Percentiles rank a stretch among this genome's conserved stretches.
Conservation (phyloP, 2,888 invertebrate species). For the Syrista parreyssii region DNA sequence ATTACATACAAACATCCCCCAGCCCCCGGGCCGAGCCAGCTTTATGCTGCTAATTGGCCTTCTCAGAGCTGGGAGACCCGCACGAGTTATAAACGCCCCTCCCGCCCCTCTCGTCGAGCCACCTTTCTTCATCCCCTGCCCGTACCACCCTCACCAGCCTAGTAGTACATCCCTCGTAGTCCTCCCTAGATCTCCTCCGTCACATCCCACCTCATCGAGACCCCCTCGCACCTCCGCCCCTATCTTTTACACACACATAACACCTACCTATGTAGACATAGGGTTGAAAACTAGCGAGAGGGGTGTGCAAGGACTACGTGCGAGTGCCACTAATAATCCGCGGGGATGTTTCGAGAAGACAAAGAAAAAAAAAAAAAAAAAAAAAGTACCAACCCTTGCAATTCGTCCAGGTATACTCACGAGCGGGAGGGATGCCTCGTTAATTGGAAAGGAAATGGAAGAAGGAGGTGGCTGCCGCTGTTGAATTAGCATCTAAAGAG, state of each 20-base stretch:
- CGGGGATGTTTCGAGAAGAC: constrained; percentile 39
- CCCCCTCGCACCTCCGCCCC: not conserved
- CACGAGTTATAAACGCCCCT: constrained; percentile 64
- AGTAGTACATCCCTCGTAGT: constrained; percentile 16
- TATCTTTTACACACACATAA: constrained; percentile 3
- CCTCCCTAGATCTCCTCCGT: constrained; percentile 15
- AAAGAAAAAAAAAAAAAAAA: constrained; percentile 34
- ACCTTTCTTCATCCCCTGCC: constrained; percentile 19
- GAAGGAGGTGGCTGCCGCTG: not conserved
- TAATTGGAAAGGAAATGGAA: constrained; percentile 43
- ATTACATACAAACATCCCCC: constrained; percentile 65
- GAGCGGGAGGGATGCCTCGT: constrained; percentile 36
- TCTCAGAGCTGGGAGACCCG: constrained; percentile 58
- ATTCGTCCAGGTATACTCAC: not conserved
- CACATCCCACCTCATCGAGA: not conserved
- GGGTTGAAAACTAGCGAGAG: constrained; percentile 19
- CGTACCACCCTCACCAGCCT: constrained; percentile 26
- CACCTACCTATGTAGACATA: constrained; percentile 9
- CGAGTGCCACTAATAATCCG: constrained; percentile 56
- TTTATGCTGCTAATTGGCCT: constrained; percentile 66
- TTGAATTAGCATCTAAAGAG: not conserved
- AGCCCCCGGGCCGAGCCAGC: constrained; percentile 57
- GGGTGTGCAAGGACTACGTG: constrained; percentile 33
- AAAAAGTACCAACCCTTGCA: constrained; percentile 50
- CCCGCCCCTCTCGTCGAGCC: constrained; percentile 30